These are phyloP conservation scores for Mactromeris polynyma DNA, from an alignment of 2,888 invertebrate species.

Conservation along the genomic window DNA sequence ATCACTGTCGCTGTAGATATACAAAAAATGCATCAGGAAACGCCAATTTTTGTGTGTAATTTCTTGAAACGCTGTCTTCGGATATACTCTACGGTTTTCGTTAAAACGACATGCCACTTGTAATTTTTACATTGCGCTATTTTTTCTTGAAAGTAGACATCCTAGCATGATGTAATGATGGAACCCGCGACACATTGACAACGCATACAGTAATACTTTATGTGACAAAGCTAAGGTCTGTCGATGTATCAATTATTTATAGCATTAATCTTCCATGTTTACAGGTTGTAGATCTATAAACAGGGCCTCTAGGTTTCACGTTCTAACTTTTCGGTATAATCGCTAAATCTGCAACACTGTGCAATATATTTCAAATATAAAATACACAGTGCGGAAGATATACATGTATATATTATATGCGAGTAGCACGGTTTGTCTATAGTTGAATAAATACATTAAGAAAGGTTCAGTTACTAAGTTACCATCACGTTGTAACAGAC, in stretches of 20 bases:
- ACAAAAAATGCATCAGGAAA: background rate
- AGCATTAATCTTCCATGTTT: too few relatives aligned
- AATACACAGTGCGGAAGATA: too few relatives aligned
- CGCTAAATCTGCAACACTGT: too few relatives aligned
- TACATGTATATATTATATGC: too few relatives aligned
- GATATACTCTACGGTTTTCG: background rate
- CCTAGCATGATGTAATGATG: background rate
- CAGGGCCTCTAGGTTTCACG: too few relatives aligned
- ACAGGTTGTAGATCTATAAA: too few relatives aligned
- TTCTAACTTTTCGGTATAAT: too few relatives aligned
- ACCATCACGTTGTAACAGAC: background rate
- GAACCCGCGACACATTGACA: background rate
- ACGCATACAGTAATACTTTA: background rate
- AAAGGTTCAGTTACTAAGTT: too few relatives aligned
- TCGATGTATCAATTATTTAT: too few relatives aligned
- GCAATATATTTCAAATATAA: too few relatives aligned
- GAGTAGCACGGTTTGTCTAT: too few relatives aligned
- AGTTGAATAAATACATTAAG: too few relatives aligned
- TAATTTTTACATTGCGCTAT: background rate
- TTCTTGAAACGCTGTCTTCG: background rate
- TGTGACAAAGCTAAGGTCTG: background rate
- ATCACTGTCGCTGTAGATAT: background rate
- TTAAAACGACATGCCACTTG: background rate
- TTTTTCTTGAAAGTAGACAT: background rate
- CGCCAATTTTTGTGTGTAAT: background rate